Conservation (phyloP, 2,888 invertebrate species). For the Busseola fusca region DNA sequence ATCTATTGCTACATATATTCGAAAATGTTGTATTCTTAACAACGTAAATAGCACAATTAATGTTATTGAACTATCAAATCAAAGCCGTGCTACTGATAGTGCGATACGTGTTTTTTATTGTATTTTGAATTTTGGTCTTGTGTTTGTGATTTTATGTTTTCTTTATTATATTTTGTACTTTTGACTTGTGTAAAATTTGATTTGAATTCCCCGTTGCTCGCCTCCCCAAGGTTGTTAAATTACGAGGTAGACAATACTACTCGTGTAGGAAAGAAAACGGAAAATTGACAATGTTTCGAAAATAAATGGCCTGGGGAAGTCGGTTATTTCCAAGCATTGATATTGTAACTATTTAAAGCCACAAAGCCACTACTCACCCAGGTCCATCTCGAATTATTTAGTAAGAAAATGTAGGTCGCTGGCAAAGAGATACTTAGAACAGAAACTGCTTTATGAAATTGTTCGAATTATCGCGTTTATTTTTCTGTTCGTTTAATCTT, state of each 20-base stretch:
- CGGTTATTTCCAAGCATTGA: slow-evolving; percentile 21
- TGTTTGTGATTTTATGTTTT: too few relatives aligned
- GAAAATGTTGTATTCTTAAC: too few relatives aligned
- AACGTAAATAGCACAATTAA: too few relatives aligned
- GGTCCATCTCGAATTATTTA: slow-evolving; percentile 37
- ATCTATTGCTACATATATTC: too few relatives aligned
- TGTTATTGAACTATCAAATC: too few relatives aligned
- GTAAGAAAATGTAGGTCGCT: slow-evolving; percentile 25
- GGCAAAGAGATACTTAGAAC: not conserved
- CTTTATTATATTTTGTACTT: too few relatives aligned
- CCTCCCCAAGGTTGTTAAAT: not conserved
- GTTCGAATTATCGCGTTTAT: not conserved
- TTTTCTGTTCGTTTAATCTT: not conserved
- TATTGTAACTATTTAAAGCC: slow-evolving; percentile 36
- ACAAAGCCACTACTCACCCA: not conserved
- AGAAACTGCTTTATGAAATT: not conserved
- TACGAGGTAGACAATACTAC: not conserved
- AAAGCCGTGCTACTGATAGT: too few relatives aligned
- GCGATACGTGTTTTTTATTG: too few relatives aligned
- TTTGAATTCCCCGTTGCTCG: not conserved
- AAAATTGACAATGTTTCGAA: not conserved
- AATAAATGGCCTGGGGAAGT: slow-evolving; percentile 5
- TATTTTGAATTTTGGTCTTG: too few relatives aligned
- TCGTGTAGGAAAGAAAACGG: not conserved
- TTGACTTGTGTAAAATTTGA: too few relatives aligned